Evolutionary conservation across 2,113 vertebrate species (phyloP).

Genomic region (Gopherus evgoodei): DNA sequence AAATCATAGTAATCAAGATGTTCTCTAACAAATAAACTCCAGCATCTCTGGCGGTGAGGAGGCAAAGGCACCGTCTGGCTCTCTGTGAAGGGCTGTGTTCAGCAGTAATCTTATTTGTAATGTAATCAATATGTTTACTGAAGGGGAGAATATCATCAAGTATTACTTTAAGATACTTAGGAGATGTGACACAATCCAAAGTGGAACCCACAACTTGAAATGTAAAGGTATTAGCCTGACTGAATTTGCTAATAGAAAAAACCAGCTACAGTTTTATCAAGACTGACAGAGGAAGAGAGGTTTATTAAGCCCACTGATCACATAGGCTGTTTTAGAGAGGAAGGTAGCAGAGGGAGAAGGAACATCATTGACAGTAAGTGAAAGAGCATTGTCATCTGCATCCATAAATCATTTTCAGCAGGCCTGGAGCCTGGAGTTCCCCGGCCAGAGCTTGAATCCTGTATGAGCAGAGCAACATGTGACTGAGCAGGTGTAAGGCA

Average conservation of each 20-base stretch:
- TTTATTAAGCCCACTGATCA: background rate
- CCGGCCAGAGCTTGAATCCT: background rate
- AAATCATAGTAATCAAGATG: constrained; percentile 29
- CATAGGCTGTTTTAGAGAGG: background rate
- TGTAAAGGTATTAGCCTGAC: background rate
- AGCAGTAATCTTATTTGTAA: constrained; percentile 69
- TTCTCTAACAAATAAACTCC: background rate
- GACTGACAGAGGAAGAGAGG: background rate
- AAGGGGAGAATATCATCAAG: constrained; percentile 70
- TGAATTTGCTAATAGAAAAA: background rate
- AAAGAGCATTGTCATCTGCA: background rate
- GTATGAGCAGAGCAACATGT: background rate
- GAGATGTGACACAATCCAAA: constrained; percentile 33
- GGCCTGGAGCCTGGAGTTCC: background rate
- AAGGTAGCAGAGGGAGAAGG: background rate
- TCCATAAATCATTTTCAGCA: background rate
- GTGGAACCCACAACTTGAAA: background rate
- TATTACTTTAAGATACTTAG: constrained; percentile 60
- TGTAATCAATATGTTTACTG: constrained; percentile 74
- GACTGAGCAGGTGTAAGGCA: background rate
- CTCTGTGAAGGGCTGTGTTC: background rate
- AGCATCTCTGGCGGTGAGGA: background rate
- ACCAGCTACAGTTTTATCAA: accelerated
- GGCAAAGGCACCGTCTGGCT: background rate
- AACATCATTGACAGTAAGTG: background rate